Conservation (phyloP, 2,113 vertebrate species). For the Anser cygnoides region DNA sequence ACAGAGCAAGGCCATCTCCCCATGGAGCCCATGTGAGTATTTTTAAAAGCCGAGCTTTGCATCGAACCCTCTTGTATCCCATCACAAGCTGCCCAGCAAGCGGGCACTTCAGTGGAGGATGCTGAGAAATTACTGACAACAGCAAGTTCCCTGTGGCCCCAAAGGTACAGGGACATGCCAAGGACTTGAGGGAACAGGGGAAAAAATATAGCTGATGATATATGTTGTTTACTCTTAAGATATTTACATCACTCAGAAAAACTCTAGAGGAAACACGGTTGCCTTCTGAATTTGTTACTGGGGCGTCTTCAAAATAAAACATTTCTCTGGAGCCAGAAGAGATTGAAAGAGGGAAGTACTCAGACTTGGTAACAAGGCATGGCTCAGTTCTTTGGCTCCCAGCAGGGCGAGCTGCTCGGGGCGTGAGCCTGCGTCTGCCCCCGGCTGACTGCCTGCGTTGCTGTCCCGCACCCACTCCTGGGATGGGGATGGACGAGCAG, state of each 20-base stretch:
- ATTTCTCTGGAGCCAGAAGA: background rate
- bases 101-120: background rate
- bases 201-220: background rate
- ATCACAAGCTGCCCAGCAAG: background rate
- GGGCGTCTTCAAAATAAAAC: background rate
- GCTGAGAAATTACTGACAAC: background rate
- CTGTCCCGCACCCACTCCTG: rapidly evolving
- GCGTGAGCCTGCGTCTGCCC: background rate
- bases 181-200: background rate
- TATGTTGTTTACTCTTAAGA: background rate
- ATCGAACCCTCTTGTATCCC: rapidly evolving
- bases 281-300: background rate
- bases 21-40: no score
- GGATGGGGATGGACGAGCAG: background rate
- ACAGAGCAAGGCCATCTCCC: background rate
- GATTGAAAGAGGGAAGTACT: background rate
- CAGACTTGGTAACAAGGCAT: background rate
- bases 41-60: background rate
- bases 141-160: background rate
- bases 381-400: background rate
- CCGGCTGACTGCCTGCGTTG: background rate
- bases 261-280: background rate
- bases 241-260: constrained; percentile 7
- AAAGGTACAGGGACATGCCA: no score
- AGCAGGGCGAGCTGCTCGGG: background rate